Base-by-base conservation (phyloP, 2,888 invertebrate genomes). In the Pseudococcus viburni region DNA sequence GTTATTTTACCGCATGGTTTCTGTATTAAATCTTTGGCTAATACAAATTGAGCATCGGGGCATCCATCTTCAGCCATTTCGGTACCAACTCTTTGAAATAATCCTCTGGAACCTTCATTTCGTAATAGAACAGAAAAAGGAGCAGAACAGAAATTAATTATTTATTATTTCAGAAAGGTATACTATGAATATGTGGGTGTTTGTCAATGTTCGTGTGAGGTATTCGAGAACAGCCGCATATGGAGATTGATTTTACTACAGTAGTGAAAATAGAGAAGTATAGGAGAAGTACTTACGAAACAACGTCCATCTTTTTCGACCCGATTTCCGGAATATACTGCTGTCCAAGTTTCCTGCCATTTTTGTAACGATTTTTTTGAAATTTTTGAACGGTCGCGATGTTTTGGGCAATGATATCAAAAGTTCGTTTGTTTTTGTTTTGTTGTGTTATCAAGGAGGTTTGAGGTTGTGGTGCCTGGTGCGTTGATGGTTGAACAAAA, bases 21-120 rank as follows among this genome's bases (percentile, higher is more conserved):
- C 90, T 96, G 95, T 90, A 97, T 92, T 64, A 97, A 92, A 90
- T 96, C 95, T 91, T 96, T 96, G 4, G 97, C 97, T 89, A 97
- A 92, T 88, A 96, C 95, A 89, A 96, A 96, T 92, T 97, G 97
- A 12, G 96, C 96, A 91, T 97, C 97, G 0, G 96, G 95, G 91
- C 96, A 97, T 11, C 97, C 97, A 92, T 97, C 97, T 91, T 96
- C 96, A 0, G 97, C 97, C 90, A 97, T 88, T 59, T 84, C 89
- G 51, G 80, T 89, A 12, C 89, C 89, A 12, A 88, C 51, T 88
- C 85, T 85, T 33, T 88, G 88, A 51, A 88, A 88, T 33, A 87
- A 83, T 9, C 87, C 87, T 55, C 87, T 87, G 17, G 80, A 80
- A 33, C 87, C 87, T 51, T 83, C 87, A 42, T 59, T 59, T 1